Percentiles rank a stretch among this genome's conserved stretches.
These are phyloP conservation scores for Selenia dentaria DNA, from an alignment of 2,888 invertebrate species.

Conservation along the genomic window DNA sequence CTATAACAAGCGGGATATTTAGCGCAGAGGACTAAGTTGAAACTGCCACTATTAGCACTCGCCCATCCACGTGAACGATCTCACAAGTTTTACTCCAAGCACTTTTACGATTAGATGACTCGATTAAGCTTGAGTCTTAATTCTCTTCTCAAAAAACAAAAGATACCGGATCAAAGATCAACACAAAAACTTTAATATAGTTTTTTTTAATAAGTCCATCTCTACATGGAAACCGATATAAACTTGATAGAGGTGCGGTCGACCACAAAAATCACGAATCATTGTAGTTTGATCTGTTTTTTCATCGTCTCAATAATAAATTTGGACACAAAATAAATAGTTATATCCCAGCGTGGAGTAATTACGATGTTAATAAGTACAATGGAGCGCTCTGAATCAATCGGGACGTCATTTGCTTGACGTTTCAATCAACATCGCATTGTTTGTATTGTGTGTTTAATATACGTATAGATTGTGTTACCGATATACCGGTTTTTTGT, in stretches of 20 bases:
- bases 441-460: constrained; percentile 83
- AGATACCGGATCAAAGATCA: constrained; percentile 42
- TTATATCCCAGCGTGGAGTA: constrained; percentile 77
- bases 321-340: constrained; percentile 79
- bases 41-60: no score
- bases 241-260: constrained; percentile 50
- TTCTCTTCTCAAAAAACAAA: constrained; percentile 36
- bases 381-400: constrained; percentile 72
- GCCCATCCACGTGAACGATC: no score
- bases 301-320: constrained; percentile 71
- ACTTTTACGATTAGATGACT: no score
- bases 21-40: no score
- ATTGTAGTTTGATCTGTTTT: constrained; percentile 69
- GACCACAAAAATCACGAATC: constrained; percentile 65
- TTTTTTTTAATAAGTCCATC: constrained; percentile 37
- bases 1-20: no score
- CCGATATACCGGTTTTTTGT: constrained; percentile 78
- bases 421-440: constrained; percentile 82
- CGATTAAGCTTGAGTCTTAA: no score
- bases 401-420: constrained; percentile 76
- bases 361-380: constrained; percentile 81
- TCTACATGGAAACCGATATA: constrained; percentile 67
- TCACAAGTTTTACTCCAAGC: no score
- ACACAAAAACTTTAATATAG: constrained; percentile 41
- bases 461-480: constrained; percentile 79